Evolutionary conservation across 1,140 invertebrate species (phyloP).

Genomic region (Euschistus heros): DNA sequence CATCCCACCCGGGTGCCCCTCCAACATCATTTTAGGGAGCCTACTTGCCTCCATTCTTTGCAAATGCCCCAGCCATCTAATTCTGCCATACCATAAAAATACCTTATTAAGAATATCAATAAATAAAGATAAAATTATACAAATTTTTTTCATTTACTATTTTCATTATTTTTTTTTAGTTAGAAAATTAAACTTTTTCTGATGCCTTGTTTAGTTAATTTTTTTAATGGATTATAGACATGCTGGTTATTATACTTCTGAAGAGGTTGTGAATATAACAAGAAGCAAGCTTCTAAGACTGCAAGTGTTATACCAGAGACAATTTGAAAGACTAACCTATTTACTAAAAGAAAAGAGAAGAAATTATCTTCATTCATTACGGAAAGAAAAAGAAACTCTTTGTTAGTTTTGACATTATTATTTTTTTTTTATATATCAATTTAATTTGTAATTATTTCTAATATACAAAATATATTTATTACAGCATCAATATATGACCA

Average conservation of each 20-base stretch:
- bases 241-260: constrained; percentile 75
- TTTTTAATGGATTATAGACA: constrained; percentile 46
- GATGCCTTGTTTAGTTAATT: background rate
- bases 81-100: no score
- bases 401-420: constrained; percentile 41
- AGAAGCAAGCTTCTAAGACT: constrained; percentile 64
- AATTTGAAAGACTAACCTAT: constrained; percentile 64
- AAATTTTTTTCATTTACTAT: no score
- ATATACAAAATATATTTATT: background rate
- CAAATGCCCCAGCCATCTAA: no score
- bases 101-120: no score
- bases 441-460: background rate
- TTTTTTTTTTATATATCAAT: constrained; percentile 6
- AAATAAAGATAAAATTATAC: no score
- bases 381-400: constrained; percentile 66
- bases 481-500: constrained; percentile 55
- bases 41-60: no score
- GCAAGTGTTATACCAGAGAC: constrained; percentile 71
- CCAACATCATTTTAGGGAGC: no score
- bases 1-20: no score
- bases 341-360: constrained; percentile 58
- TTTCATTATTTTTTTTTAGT: no score
- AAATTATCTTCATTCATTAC: constrained; percentile 59
- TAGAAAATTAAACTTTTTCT: no score
- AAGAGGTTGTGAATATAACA: constrained; percentile 70